A percentile compares a stretch with the other conserved stretches of the same genome.
These are phyloP conservation scores for Halichoeres trimaculatus DNA, from an alignment of 2,113 vertebrate species.

Conservation along the genomic window DNA sequence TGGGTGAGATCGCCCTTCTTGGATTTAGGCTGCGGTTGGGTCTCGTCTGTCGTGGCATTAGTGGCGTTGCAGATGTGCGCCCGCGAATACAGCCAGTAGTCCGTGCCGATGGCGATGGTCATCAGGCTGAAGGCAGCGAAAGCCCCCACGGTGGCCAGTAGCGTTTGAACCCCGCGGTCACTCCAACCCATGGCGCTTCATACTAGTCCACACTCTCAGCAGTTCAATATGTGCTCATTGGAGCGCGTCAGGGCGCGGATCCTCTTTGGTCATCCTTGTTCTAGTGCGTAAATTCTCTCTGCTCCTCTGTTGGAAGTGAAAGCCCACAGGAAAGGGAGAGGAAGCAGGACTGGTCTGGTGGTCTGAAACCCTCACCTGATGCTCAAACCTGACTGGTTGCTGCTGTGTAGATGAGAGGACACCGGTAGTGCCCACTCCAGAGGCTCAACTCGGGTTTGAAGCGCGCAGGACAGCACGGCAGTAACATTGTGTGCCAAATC, in stretches of 20 bases:
- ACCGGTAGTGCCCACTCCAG: constrained; percentile 50
- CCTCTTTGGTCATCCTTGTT: constrained; percentile 49
- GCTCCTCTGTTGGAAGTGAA: constrained; percentile 21
- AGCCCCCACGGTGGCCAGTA: constrained; percentile 94
- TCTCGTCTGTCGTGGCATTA: constrained; percentile 89
- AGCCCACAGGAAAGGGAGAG: background rate
- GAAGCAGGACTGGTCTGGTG: background rate
- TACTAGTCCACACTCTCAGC: constrained; percentile 76
- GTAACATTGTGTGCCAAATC: constrained; percentile 7
- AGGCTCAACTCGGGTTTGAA: constrained; percentile 39
- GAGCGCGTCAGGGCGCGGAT: constrained; percentile 65
- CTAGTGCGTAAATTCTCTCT: constrained; percentile 11
- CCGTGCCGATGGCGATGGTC: constrained; percentile 97
- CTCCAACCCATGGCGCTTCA: constrained; percentile 91
- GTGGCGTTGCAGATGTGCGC: constrained; percentile 95
- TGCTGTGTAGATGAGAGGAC: constrained; percentile 34
- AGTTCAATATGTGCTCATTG: constrained; percentile 55
- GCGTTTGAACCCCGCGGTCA: constrained; percentile 95
- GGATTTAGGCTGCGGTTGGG: constrained; percentile 83
- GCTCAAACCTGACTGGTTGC: constrained; percentile 54
- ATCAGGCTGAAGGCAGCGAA: constrained; percentile 98
- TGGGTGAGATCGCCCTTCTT: constrained; percentile 92
- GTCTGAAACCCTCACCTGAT: constrained; percentile 48
- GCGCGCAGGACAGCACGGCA: constrained; percentile 22
- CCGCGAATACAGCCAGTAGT: constrained; percentile 98